A percentile compares a stretch with the other conserved stretches of the same genome.
phyloP scores from a whole-genome alignment of 2,113 vertebrate genomes.

The Corydoras maculifer region DNA sequence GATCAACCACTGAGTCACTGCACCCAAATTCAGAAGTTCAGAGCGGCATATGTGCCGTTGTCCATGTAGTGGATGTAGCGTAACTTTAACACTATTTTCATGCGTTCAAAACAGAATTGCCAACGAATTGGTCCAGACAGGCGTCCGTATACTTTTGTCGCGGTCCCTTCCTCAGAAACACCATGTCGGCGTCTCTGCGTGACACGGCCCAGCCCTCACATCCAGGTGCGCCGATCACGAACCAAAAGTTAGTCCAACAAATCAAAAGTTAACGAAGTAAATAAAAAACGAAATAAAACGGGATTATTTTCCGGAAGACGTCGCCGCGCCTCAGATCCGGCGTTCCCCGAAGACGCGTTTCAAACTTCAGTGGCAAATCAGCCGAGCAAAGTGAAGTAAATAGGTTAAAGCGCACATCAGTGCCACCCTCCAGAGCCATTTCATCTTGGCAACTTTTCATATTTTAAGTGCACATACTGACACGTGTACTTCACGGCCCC shows the following conservation, averaged over 20 bases:
- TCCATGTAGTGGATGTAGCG: no score
- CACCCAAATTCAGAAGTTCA: no score
- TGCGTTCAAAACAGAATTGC: no score
- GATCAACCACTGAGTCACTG: no score
- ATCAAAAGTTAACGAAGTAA: background rate
- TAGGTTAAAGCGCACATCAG: constrained; percentile 67
- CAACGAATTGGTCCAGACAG: no score
- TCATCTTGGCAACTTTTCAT: constrained; percentile 51
- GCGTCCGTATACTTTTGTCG: no score
- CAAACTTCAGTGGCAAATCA: constrained; percentile 37
- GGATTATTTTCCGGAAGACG: constrained; percentile 4
- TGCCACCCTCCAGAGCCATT: constrained; percentile 60
- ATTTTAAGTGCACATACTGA: constrained; percentile 66
- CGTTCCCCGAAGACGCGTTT: constrained; percentile 26
- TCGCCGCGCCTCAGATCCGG: constrained; percentile 8
- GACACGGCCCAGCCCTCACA: background rate
- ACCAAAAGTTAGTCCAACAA: background rate
- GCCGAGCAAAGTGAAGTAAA: constrained; percentile 60
- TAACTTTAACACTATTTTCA: no score
- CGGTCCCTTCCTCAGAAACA: background rate
- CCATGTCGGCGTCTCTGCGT: background rate
- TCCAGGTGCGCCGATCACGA: background rate
- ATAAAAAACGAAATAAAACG: constrained; percentile 20
- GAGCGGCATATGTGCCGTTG: no score
- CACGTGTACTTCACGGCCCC: constrained; percentile 66